Base-by-base conservation (phyloP, 2,888 invertebrate species). In the Steinernema scapterisci region DNA sequence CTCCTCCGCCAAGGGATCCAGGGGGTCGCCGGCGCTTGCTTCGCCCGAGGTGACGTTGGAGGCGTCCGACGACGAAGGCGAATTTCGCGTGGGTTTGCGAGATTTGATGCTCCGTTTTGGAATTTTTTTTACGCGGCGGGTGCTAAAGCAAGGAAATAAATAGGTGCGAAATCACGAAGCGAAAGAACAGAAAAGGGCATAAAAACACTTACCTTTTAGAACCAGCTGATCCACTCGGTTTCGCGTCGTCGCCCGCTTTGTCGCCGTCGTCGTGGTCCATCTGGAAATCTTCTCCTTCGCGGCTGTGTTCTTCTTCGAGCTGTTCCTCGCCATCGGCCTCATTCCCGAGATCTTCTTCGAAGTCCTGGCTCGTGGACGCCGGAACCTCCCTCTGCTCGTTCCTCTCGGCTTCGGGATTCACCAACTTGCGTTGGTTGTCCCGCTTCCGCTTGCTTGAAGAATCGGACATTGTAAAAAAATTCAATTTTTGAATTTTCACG, bases 371-470 rank as follows among this genome's bases (percentile, higher is more conserved):
- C 16, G 63, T 63, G 7, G 31, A 25, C 27, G 63, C 63, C 31
- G 11, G 31, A 31, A 31, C n/a, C 63, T 63, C 63, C 63, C 31
- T 27, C 52, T 52, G 52, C 52, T 52, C 52, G 21, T 52, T 23
- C 23, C 21, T 23, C 23, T 21, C 52, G 21, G 52, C 52, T 23
- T 21, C 52, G 21, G 7, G 52, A 52, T 52, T 52, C 52, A 23
- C 52, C 19, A 52, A 11, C 11, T 52, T 23, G 52, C 52, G 52
- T 11, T 52, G 21, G n/a, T n/a, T n/a, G 27, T 63, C 63, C 7
- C 63, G 63, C 13, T 27, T 63, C 7, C 63, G 63, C 19, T 63
- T 63, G 7, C 27, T 16, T 31, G 48, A 48, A 5, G 63, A 27
- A 16, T 5, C 13, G 13, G 27, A 27, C 63, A 27, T 27, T 31